Conservation (phyloP, 2,797 vertebrate genomes). For the Melanotaenia nigrans region DNA sequence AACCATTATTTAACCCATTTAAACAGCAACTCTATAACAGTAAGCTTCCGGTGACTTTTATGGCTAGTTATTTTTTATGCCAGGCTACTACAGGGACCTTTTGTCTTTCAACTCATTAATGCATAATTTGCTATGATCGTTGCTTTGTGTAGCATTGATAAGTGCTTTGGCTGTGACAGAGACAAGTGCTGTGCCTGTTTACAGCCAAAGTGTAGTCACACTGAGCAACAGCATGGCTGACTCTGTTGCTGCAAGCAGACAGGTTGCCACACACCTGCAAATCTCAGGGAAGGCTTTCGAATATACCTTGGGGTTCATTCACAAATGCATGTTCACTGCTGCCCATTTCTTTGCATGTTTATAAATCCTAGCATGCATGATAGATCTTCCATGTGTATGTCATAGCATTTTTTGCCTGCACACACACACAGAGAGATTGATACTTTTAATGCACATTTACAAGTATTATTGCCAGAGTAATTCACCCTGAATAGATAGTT, state of each 20-base stretch:
- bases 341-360: not conserved
- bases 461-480: not conserved
- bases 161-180: conserved; percentile 24
- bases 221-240: not conserved
- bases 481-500: not conserved
- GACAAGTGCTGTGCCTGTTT: conserved; percentile 1
- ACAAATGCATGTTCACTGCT: not conserved
- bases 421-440: not conserved
- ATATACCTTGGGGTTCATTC: not conserved
- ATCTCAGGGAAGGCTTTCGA: not conserved
- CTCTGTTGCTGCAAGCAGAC: not conserved
- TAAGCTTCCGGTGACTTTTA: conserved; percentile 31
- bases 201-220: not conserved
- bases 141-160: conserved; percentile 37
- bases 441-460: not conserved
- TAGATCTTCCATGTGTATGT: not conserved
- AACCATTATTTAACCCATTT: conserved; percentile 45
- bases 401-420: not conserved
- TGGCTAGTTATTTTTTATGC: conserved; percentile 25
- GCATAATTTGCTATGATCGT: conserved; percentile 27
- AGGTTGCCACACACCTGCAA: not conserved
- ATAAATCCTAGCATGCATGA: not conserved
- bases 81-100: conserved; percentile 28
- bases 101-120: conserved; percentile 37
- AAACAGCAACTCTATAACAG: conserved; percentile 34